Evolutionary conservation across 2,888 invertebrate genomes (phyloP).

Genomic region (Microctonus brassicae): DNA sequence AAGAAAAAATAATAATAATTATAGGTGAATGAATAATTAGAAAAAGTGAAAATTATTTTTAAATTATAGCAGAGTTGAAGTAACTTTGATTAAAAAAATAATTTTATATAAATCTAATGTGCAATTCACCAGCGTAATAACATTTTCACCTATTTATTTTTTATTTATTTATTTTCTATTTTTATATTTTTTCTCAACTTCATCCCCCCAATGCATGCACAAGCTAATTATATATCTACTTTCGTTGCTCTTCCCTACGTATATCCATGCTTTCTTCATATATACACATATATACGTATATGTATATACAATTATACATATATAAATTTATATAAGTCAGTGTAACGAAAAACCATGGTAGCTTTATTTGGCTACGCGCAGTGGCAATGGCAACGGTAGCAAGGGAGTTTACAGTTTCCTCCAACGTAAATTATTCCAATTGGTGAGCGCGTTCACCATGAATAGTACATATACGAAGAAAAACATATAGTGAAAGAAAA

Average conservation of each 20-base stretch:
- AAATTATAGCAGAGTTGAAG: not conserved
- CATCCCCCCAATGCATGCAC: not conserved
- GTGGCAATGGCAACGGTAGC: not conserved
- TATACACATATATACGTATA: too few relatives aligned
- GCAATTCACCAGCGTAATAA: not conserved
- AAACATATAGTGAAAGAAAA: not conserved
- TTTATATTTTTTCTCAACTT: not conserved
- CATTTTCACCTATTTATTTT: not conserved
- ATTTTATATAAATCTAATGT: not conserved
- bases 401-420: not conserved
- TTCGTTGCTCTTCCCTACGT: too few relatives aligned
- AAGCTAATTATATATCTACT: not conserved
- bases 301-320: not conserved
- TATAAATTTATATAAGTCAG: not conserved
- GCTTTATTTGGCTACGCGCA: not conserved
- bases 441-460: not conserved
- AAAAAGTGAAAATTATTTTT: not conserved
- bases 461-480: not conserved
- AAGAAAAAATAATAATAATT: too few relatives aligned
- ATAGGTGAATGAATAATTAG: too few relatives aligned
- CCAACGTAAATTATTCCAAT: not conserved
- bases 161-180: not conserved
- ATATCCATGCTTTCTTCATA: too few relatives aligned
- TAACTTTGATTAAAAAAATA: constrained; percentile 3
- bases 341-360: constrained; percentile 1